These are phyloP conservation scores for Rhinichthys osculus DNA, from an alignment of 2,797 vertebrate genomes.

Conservation along the genomic window DNA sequence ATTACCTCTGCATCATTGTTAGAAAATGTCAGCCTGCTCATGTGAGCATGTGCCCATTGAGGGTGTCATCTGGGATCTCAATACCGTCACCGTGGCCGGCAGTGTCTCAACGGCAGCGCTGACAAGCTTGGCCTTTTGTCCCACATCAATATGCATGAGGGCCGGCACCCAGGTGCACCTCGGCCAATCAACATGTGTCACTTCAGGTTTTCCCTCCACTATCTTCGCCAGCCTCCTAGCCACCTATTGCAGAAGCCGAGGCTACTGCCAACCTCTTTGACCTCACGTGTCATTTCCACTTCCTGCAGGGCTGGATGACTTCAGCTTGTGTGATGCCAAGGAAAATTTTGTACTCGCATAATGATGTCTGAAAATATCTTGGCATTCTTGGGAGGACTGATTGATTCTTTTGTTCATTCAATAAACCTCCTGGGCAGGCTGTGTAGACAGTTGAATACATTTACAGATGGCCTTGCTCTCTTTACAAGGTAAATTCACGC, in stretches of 20 bases:
- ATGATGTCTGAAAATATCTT: constrained; percentile 23
- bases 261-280: constrained; percentile 61
- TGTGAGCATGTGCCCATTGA: constrained; percentile 35
- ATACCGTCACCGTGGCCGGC: constrained; percentile 36
- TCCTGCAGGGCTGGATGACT: constrained; percentile 47
- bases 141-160: constrained; percentile 50
- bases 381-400: constrained; percentile 21
- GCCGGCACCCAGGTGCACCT: constrained; percentile 40
- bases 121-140: constrained; percentile 57
- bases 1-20: constrained; percentile 64
- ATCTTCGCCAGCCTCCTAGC: constrained; percentile 56
- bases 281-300: constrained; percentile 61
- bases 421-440: constrained; percentile 8
- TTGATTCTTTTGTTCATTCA: constrained; percentile 33
- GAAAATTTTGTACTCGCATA: background rate
- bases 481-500: constrained; percentile 1
- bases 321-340: constrained; percentile 23
- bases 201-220: constrained; percentile 59
- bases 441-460: background rate
- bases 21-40: constrained; percentile 64
- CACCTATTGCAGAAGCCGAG: constrained; percentile 55
- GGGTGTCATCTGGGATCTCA: constrained; percentile 46
- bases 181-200: constrained; percentile 64
- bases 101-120: constrained; percentile 53
- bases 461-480: constrained; percentile 11